A percentile compares a stretch with the other conserved stretches of the same genome.
Conservation (phyloP, 2,888 invertebrate species). For the Mactromeris polynyma region DNA sequence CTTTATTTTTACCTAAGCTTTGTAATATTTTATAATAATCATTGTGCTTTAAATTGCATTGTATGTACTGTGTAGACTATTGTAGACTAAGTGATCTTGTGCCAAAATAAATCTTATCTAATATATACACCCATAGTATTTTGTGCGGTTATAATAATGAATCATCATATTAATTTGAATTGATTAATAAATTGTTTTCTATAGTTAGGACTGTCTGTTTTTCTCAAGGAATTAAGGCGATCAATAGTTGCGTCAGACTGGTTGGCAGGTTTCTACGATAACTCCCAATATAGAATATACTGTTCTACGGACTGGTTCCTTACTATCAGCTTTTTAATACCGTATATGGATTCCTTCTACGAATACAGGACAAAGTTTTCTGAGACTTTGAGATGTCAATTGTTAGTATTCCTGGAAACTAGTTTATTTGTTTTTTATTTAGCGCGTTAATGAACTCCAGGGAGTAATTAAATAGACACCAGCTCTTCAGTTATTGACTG, state of each 20-base stretch:
- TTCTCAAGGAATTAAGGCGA: not conserved
- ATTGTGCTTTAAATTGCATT: no score
- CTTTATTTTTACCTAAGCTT: no score
- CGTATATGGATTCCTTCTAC: not conserved
- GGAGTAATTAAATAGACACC: not conserved
- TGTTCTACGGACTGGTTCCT: not conserved
- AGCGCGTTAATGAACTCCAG: not conserved
- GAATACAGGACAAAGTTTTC: not conserved
- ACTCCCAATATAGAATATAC: not conserved
- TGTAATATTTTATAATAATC: no score
- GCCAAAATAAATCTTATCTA: no score
- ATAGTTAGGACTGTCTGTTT: not conserved
- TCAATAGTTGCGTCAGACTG: not conserved
- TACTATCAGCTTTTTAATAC: not conserved
- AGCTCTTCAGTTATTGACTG: conserved; percentile 1
- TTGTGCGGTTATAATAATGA: no score
- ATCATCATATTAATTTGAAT: not conserved
- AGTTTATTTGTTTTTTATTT: not conserved
- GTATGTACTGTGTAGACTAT: no score
- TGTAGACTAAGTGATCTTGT: no score
- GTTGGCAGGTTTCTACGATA: not conserved
- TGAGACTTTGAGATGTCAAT: not conserved
- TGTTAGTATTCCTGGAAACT: not conserved
- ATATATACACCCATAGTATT: no score
- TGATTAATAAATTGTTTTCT: not conserved